Conservation (phyloP, 1,140 invertebrate species). For the Venustaconcha ellipsiformis region DNA sequence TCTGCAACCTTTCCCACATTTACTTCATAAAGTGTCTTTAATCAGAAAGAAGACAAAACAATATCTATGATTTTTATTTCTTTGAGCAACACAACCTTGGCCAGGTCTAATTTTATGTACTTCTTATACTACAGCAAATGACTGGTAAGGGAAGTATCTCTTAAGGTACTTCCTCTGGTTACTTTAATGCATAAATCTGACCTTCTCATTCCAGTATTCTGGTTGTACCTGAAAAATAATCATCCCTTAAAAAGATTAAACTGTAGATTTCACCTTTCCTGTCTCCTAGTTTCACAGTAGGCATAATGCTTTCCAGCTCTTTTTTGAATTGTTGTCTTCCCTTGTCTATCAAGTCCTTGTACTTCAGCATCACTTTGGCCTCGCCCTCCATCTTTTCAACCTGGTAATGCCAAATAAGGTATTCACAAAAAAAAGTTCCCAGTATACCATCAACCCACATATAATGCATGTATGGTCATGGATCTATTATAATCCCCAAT, state of each 20-base stretch:
- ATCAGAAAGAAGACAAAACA: too few species aligned
- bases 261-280: slow-evolving; percentile 24
- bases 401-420: slow-evolving; percentile 34
- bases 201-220: background rate
- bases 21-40: too few species aligned
- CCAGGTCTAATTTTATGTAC: too few species aligned
- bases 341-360: slow-evolving; percentile 70
- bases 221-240: background rate
- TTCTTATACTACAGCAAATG: too few species aligned
- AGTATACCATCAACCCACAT: background rate
- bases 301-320: slow-evolving; percentile 68
- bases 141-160: too few species aligned
- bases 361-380: slow-evolving; percentile 67
- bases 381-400: slow-evolving; percentile 65
- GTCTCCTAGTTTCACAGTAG: slow-evolving; percentile 64
- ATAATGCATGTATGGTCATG: background rate
- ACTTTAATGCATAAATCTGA: background rate
- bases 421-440: too few species aligned
- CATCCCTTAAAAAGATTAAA: background rate
- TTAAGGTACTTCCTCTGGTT: too few species aligned
- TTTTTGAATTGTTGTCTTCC: slow-evolving; percentile 69
- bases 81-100: too few species aligned
- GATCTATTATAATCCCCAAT: background rate
- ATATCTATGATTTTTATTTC: too few species aligned
- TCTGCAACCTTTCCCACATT: too few species aligned